Evolutionary conservation across 2,888 invertebrate genomes (phyloP).

Genomic region (Caenorhabditis becei): DNA sequence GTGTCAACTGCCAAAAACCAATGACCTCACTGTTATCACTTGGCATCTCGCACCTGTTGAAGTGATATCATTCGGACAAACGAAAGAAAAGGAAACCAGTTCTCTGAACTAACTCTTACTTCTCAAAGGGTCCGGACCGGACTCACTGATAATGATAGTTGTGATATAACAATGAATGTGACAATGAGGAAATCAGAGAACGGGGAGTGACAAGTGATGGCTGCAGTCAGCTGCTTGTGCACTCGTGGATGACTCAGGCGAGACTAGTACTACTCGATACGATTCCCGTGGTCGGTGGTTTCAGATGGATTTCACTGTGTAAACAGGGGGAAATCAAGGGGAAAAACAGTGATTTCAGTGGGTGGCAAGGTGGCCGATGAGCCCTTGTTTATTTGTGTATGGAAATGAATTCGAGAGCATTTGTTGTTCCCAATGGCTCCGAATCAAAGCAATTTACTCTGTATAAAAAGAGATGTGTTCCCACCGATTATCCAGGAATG

Average conservation of each 20-base stretch:
- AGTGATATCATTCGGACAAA: slow-evolving; percentile 24
- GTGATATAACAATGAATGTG: slow-evolving; percentile 3
- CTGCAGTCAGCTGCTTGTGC: slow-evolving; percentile 17
- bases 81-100: neutral
- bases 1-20: slow-evolving; percentile 28
- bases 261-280: neutral
- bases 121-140: no score
- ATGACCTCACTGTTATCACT: slow-evolving; percentile 25
- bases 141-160: neutral
- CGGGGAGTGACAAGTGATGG: slow-evolving; percentile 9
- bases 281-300: neutral
- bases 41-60: slow-evolving; percentile 1
- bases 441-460: no score
- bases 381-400: no score
- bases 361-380: no score
- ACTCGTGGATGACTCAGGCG: slow-evolving; percentile 8
- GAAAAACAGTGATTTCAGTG: no score
- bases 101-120: slow-evolving; percentile 7
- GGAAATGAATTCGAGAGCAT: no score
- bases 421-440: no score
- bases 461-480: no score
- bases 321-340: no score
- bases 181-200: neutral
- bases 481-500: no score
- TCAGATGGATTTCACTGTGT: neutral